Evolutionary conservation across 1,140 invertebrate species (phyloP).

Genomic region (Macrobrachium nipponense): DNA sequence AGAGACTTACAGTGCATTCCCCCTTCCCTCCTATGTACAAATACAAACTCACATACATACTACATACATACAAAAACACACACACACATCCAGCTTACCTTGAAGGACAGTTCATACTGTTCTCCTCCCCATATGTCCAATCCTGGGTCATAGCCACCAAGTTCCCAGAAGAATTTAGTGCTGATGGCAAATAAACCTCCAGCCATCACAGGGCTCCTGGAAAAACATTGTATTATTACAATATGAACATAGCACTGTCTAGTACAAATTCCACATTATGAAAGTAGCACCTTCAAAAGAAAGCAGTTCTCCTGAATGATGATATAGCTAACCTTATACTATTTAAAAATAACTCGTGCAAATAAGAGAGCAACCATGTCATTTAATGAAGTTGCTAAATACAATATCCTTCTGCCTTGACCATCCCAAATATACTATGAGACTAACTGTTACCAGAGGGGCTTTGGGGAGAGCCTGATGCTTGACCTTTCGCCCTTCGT

Average conservation of each 20-base stretch:
- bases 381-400: too few relatives aligned
- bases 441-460: too few relatives aligned
- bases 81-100: slow-evolving; percentile 66
- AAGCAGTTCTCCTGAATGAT: background rate
- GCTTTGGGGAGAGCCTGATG: too few relatives aligned
- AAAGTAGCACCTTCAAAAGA: background rate
- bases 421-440: too few relatives aligned
- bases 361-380: too few relatives aligned
- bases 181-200: slow-evolving; percentile 78
- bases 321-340: background rate
- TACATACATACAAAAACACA: too few relatives aligned
- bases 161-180: slow-evolving; percentile 75
- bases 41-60: background rate
- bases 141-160: slow-evolving; percentile 78
- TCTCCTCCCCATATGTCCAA: slow-evolving; percentile 80
- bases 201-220: slow-evolving; percentile 68
- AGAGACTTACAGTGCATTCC: too few relatives aligned
- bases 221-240: background rate
- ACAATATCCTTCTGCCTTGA: too few relatives aligned
- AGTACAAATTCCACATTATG: too few relatives aligned
- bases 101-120: slow-evolving; percentile 78
- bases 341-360: too few relatives aligned
- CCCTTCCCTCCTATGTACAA: too few relatives aligned
- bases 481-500: too few relatives aligned
- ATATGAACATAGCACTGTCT: background rate